phyloP scores from a whole-genome alignment of 1,140 invertebrate genomes.

The Zaprionus taronus region DNA sequence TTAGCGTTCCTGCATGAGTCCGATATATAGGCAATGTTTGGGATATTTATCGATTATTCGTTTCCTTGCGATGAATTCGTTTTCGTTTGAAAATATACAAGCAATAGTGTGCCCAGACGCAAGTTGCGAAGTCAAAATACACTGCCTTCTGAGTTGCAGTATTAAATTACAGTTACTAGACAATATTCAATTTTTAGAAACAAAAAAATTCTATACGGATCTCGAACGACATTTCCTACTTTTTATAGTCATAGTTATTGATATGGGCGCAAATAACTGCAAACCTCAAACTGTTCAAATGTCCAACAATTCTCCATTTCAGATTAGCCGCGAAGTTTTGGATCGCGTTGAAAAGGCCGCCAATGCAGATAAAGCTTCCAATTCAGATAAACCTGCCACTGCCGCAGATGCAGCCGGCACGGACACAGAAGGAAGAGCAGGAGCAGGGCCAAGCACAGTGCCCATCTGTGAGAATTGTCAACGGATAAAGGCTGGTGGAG shows the following conservation, averaged over 20 bases:
- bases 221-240: conserved; percentile 28
- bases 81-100: not conserved
- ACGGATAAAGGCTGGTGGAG: not conserved
- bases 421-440: not conserved
- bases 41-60: conserved; percentile 7
- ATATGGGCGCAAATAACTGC: conserved; percentile 65
- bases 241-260: conserved; percentile 20
- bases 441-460: not conserved
- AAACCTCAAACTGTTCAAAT: conserved; percentile 69
- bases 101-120: conserved; percentile 19
- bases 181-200: conserved; percentile 41
- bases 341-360: conserved; percentile 56
- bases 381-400: not conserved
- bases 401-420: not conserved
- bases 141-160: conserved; percentile 21
- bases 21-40: conserved; percentile 11
- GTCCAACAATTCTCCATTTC: conserved; percentile 52
- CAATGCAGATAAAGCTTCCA: not conserved
- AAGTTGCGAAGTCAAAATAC: not conserved
- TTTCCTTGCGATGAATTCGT: not conserved
- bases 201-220: conserved; percentile 40
- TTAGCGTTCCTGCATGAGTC: not conserved
- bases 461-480: conserved; percentile 29
- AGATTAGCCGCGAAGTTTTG: conserved; percentile 59
- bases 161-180: conserved; percentile 44